Evolutionary conservation across 2,797 vertebrate species (phyloP).

Genomic region (Sebastes itinus): DNA sequence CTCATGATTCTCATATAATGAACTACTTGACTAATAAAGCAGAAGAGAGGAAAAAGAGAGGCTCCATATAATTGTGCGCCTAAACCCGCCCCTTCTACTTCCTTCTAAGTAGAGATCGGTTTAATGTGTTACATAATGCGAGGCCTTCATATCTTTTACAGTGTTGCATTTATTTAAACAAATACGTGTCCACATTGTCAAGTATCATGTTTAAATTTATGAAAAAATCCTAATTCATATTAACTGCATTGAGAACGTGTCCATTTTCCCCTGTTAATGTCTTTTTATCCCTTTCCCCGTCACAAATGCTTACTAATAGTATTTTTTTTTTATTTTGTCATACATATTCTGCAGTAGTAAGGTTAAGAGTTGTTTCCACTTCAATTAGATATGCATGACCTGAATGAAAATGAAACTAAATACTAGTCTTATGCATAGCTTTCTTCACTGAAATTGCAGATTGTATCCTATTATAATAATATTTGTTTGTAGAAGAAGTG

Average conservation of each 20-base stretch:
- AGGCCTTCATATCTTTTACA: slow-evolving; percentile 52
- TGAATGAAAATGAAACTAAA: slow-evolving; percentile 11
- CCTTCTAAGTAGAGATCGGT: slow-evolving; percentile 72
- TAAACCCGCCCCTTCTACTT: slow-evolving; percentile 73
- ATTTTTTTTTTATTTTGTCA: slow-evolving; percentile 26
- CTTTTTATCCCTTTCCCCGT: neutral
- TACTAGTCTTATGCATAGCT: neutral
- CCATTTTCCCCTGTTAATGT: slow-evolving; percentile 9
- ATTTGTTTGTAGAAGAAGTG: neutral
- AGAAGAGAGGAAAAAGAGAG: slow-evolving; percentile 53
- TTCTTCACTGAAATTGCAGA: slow-evolving; percentile 10
- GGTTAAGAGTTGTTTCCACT: slow-evolving; percentile 6
- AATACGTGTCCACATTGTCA: neutral
- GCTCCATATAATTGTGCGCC: slow-evolving; percentile 63
- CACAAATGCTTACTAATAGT: slow-evolving; percentile 31
- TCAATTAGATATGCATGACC: slow-evolving; percentile 5
- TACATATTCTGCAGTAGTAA: slow-evolving; percentile 16
- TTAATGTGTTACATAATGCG: slow-evolving; percentile 75
- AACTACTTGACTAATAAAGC: slow-evolving; percentile 49
- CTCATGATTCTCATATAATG: slow-evolving; percentile 27
- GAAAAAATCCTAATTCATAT: neutral
- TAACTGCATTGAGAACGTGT: neutral
- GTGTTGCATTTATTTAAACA: slow-evolving; percentile 38
- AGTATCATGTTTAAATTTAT: neutral
- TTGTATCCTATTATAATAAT: slow-evolving; percentile 1